Evolutionary conservation across 2,797 vertebrate genomes (phyloP).

Genomic region (Epinephelus awoara): DNA sequence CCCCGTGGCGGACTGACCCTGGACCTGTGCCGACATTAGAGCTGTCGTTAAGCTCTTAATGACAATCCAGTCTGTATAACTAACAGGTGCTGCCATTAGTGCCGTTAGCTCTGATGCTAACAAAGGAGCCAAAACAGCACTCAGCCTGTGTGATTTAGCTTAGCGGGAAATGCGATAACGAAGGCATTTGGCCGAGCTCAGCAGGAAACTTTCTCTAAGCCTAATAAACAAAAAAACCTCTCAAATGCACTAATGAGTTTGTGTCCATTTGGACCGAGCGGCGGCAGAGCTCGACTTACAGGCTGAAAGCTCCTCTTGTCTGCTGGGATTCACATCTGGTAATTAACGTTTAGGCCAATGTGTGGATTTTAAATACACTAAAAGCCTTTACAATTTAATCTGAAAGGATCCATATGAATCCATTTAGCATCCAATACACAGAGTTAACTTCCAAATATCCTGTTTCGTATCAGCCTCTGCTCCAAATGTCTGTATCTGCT

Average conservation of each 20-base stretch:
- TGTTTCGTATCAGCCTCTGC: no score
- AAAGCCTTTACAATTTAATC: slow-evolving; percentile 37
- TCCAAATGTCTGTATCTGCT: no score
- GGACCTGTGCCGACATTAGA: slow-evolving; percentile 48
- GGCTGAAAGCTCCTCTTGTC: slow-evolving; percentile 62
- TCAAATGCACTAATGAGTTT: slow-evolving; percentile 62
- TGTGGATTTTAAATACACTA: slow-evolving; percentile 60
- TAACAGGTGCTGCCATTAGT: slow-evolving; percentile 58
- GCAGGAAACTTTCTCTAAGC: slow-evolving; percentile 65
- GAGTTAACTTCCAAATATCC: no score
- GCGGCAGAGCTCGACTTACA: slow-evolving; percentile 44
- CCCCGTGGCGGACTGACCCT: background rate
- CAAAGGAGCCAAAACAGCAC: slow-evolving; percentile 83
- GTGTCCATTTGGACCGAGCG: slow-evolving; percentile 45
- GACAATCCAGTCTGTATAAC: slow-evolving; percentile 62
- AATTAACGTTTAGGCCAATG: slow-evolving; percentile 54
- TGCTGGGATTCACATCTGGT: slow-evolving; percentile 49
- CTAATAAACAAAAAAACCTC: slow-evolving; percentile 66
- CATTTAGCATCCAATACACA: no score
- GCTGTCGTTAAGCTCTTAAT: slow-evolving; percentile 64
- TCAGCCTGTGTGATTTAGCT: slow-evolving; percentile 77
- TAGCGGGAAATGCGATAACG: slow-evolving; percentile 77
- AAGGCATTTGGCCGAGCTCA: slow-evolving; percentile 74
- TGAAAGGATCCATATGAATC: slow-evolving; percentile 26
- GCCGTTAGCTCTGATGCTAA: slow-evolving; percentile 69